Evolutionary conservation across 2,113 vertebrate genomes (phyloP), one percentile per base, ranked within the genome.

Genomic region (Heterotilapia buettikoferi): DNA sequence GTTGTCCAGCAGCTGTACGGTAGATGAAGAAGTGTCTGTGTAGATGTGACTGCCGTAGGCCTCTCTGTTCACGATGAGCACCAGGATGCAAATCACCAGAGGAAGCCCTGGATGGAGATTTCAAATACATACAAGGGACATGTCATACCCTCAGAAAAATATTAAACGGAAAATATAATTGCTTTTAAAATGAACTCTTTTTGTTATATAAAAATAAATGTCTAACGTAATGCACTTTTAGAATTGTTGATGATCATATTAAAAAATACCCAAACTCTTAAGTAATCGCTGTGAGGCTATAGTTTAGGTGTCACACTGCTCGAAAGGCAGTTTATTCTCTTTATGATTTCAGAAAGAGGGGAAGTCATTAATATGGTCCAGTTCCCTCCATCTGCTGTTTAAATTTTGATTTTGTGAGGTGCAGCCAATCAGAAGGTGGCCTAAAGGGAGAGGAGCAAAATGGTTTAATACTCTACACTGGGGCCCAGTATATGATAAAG

Each of bases 81-180:
- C 94, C 50, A 96, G 52, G 59, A 88, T 85, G 90, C 98, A 97
- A 14, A 97, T 92, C 29, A 97, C 14, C 45, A 97, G 96, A 85
- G 98, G 98, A 83, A 98, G 90, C 87, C 98, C 98, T 99, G 92
- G 7, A 68, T 61, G 52, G 90, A 31, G 9, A 89, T n/a, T 47
- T 78, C 5, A 56, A 50, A 57, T 26, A 54, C 26, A 14, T 63
- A 4, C 7, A 80, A 2, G 19, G 24, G 2, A 8, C 18, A 16
- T 9, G 16, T 18, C 12, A 21, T 36, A 31, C 21, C 21, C 19
- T 73, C 6, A 14, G 19, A 16, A 53, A 52, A 38, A 19, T 18
- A 12, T 19, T n/a, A 12, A 59, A 31, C 6, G 7, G 2, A 73
- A 38, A 12, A 40, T 29, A 19, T 36, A 71, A 47, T 13, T 54